Evolutionary conservation across 2,797 vertebrate genomes (phyloP), one percentile per base, ranked within the genome.

Genomic region (Ctenopoma multispine): DNA sequence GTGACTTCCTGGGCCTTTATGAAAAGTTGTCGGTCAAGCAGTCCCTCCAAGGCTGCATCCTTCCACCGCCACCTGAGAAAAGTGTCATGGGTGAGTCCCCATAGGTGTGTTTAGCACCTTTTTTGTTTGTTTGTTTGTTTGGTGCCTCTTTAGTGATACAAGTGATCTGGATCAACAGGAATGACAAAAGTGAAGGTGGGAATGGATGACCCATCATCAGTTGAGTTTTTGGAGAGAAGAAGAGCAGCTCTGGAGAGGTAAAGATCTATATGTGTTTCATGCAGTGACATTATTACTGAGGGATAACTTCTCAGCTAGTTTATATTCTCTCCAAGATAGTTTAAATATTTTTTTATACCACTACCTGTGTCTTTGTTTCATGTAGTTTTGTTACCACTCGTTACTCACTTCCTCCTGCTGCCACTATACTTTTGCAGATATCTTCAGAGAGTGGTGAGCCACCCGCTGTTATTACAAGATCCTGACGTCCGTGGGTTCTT

Each of bases 151-250:
- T 51, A 47, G 9, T 69, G 54, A 75, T 63, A 44, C 17, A 18
- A 59, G 1, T 70, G 0, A 17, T 64, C 57, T 82, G 14, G 4
- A 46, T 38, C 54, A 29, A 71, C 86, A 99, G 98, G 98, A 82
- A 99, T 99, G 98, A 99, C 98, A 79, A 99, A 99, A 95, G 94
- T 99, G 69, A 99, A 99, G 90, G 98, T 99, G 80, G 97, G 98
- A 46, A 98, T 99, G 90, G 98, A 99, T 66, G 97, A 99, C 78
- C 96, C 96, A 18, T 98, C 98, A 34, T 98, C 97, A 34, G 95
- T 94, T 10, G 97, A 99, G 89, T 99, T 99, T 93, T 92, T 99
- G 62, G 98, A 99, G 81, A 96, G 96, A 83, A 95, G 98, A 82
- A 93, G 97, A 89, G 92, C 93, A 46, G 94, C 92, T 65, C 85